Evolutionary conservation across 2,888 invertebrate species (phyloP).

Genomic region (Cremastinae sp.): DNA sequence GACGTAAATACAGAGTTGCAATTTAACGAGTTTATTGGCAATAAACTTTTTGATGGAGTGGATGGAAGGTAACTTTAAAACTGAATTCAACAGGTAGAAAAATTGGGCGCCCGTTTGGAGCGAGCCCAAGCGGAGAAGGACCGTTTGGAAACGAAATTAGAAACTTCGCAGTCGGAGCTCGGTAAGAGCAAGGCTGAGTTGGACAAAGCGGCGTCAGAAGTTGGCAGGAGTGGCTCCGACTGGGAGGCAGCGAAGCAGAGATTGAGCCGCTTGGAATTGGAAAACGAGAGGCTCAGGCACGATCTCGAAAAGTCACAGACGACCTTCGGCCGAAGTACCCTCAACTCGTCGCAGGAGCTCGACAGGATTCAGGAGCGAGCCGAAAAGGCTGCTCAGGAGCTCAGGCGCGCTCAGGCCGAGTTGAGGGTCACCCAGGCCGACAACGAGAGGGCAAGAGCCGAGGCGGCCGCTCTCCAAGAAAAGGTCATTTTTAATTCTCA

Average conservation of each 20-base stretch:
- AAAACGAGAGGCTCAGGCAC: constrained; percentile 93
- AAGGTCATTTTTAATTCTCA: constrained; percentile 81
- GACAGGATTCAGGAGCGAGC: constrained; percentile 91
- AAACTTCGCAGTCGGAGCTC: constrained; percentile 95
- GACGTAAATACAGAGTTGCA: too few relatives aligned
- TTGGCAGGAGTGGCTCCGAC: constrained; percentile 93
- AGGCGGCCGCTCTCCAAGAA: constrained; percentile 92
- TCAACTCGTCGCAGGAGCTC: constrained; percentile 91
- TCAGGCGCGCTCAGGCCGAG: constrained; percentile 94
- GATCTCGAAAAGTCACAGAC: constrained; percentile 92
- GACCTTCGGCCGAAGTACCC: constrained; percentile 90
- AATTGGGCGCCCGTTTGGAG: constrained; percentile 92
- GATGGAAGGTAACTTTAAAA: too few relatives aligned
- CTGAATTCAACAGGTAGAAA: constrained; percentile 84
- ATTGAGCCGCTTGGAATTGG: constrained; percentile 91
- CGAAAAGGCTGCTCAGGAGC: constrained; percentile 91
- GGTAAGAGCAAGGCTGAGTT: constrained; percentile 97
- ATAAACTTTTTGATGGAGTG: too few relatives aligned
- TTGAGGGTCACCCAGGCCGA: constrained; percentile 95
- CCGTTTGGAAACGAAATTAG: constrained; percentile 93
- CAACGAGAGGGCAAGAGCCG: constrained; percentile 91
- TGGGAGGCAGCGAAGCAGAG: constrained; percentile 93
- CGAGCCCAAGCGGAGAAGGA: constrained; percentile 95
- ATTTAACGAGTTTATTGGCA: too few relatives aligned
- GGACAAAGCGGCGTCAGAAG: constrained; percentile 94